These are phyloP conservation scores for Eurystomus glaucurus DNA, from an alignment of 2,797 vertebrate genomes.

Conservation along the genomic window DNA sequence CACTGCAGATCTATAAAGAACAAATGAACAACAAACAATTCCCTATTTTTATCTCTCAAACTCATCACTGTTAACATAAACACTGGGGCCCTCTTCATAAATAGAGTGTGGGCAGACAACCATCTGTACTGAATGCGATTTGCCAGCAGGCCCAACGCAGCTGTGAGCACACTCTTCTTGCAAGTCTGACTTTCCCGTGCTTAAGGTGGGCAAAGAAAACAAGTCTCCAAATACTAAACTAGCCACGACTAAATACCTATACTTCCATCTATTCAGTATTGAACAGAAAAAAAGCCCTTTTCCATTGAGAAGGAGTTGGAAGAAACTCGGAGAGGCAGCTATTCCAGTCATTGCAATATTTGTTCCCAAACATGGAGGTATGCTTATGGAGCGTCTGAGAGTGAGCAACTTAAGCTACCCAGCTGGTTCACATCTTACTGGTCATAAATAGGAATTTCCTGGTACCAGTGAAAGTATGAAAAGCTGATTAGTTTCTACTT, in stretches of 20 bases:
- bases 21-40: slow-evolving; percentile 83
- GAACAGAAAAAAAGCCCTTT: neutral
- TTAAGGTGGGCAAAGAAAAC: slow-evolving; percentile 2
- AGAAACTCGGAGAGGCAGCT: neutral
- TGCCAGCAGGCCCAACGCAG: slow-evolving; percentile 70
- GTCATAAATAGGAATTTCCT: neutral
- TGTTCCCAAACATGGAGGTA: neutral
- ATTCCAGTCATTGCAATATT: neutral
- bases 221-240: neutral
- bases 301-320: neutral
- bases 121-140: slow-evolving; percentile 74
- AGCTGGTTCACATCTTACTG: neutral
- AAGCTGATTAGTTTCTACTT: neutral
- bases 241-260: neutral
- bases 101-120: slow-evolving; percentile 81
- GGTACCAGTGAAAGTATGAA: neutral
- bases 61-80: slow-evolving; percentile 80
- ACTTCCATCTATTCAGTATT: neutral
- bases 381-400: neutral
- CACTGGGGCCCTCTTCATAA: slow-evolving; percentile 78
- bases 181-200: neutral
- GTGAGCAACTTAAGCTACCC: neutral
- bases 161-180: slow-evolving; percentile 8
- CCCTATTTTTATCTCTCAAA: slow-evolving; percentile 83
- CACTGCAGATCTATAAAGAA: slow-evolving; percentile 78